Conservation (phyloP, 2,888 invertebrate genomes). For the Ophion obscuratus region DNA sequence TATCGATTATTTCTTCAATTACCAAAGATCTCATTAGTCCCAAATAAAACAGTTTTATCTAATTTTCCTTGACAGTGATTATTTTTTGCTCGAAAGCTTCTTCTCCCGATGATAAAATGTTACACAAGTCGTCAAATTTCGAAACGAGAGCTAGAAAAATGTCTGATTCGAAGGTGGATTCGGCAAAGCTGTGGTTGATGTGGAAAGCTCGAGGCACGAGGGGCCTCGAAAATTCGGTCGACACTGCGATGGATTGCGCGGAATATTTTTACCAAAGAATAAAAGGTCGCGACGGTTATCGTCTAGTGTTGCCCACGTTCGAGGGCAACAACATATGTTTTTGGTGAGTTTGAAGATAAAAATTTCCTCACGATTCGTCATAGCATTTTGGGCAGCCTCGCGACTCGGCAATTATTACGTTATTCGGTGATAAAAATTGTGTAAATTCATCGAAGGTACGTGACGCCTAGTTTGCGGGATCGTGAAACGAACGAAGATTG, state of each 20-base stretch:
- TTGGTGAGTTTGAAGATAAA: conserved; percentile 88
- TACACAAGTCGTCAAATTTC: background rate
- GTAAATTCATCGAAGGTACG: conserved; percentile 84
- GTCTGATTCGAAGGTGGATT: conserved; percentile 87
- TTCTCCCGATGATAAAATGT: too few species aligned
- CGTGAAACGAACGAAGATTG: conserved; percentile 84
- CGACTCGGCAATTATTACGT: background rate
- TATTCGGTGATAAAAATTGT: background rate
- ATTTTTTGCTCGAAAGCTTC: too few species aligned
- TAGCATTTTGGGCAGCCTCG: background rate
- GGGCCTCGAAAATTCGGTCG: conserved; percentile 87
- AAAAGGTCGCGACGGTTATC: conserved; percentile 86
- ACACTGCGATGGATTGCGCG: conserved; percentile 88
- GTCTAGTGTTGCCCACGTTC: conserved; percentile 87
- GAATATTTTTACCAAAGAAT: conserved; percentile 86
- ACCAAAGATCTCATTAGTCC: too few species aligned
- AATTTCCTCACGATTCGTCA: background rate
- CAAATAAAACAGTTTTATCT: too few species aligned
- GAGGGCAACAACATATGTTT: conserved; percentile 95
- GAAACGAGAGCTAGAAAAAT: too few species aligned
- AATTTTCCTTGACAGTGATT: too few species aligned
- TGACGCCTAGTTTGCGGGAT: conserved; percentile 85
- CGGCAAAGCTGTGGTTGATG: conserved; percentile 96
- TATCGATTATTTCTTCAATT: too few species aligned
- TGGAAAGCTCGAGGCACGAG: conserved; percentile 92